Percentiles rank a stretch among this genome's conserved stretches.
These are phyloP conservation scores for Onychomys arenicola DNA, from an alignment of 2,797 vertebrate species.

Conservation along the genomic window DNA sequence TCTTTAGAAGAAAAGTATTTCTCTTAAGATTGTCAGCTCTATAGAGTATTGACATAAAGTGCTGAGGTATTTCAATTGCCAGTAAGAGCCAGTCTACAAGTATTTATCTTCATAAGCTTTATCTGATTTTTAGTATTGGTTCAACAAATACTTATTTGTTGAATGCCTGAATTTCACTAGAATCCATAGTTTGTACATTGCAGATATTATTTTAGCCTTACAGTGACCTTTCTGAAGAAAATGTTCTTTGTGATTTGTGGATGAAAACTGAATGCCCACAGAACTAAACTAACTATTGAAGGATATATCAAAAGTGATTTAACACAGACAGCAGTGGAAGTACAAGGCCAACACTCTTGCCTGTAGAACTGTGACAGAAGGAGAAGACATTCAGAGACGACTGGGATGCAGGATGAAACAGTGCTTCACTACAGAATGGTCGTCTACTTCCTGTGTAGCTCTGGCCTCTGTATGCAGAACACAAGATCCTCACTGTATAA, in stretches of 20 bases:
- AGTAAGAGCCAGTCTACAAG: not conserved
- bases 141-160: not conserved
- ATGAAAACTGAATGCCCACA: not conserved
- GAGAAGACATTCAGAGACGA: not conserved
- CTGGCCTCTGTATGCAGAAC: not conserved
- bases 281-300: not conserved
- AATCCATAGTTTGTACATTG: not conserved
- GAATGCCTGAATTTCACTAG: not conserved
- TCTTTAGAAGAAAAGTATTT: not conserved
- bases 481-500: not conserved
- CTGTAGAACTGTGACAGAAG: not conserved
- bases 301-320: not conserved
- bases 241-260: conserved; percentile 1
- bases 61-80: conserved; percentile 21
- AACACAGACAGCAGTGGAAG: not conserved
- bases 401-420: not conserved
- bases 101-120: conserved; percentile 20
- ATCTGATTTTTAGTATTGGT: not conserved
- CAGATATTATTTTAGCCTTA: not conserved
- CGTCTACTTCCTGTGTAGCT: not conserved
- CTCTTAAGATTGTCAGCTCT: not conserved
- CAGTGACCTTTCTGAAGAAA: not conserved
- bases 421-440: not conserved
- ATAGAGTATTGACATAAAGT: not conserved
- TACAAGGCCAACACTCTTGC: not conserved